Evolutionary conservation across 2,888 invertebrate species (phyloP).

Genomic region (Leptothorax acervorum): DNA sequence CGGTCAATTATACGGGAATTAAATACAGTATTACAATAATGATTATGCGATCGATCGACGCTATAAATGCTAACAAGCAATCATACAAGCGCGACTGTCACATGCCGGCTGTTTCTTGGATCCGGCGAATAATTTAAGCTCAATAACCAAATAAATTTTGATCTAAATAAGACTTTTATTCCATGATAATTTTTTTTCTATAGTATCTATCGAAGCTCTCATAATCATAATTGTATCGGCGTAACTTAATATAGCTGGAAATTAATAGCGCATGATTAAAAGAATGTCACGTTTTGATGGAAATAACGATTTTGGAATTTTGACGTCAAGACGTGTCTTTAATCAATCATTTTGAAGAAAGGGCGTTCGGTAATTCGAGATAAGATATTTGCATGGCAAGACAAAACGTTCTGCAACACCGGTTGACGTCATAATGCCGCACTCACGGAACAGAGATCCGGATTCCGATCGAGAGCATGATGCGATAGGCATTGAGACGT

Average conservation of each 20-base stretch:
- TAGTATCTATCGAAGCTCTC: background rate
- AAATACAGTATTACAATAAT: conserved; percentile 54
- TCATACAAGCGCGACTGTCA: background rate
- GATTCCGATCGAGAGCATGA: conserved; percentile 68
- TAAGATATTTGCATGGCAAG: conserved; percentile 15
- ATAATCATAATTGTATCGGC: background rate
- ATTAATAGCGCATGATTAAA: background rate
- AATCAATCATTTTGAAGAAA: conserved; percentile 7
- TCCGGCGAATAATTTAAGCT: background rate
- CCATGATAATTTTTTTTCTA: background rate
- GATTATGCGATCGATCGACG: conserved; percentile 11
- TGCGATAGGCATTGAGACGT: conserved; percentile 58
- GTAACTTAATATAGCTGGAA: background rate
- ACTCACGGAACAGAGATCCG: conserved; percentile 63
- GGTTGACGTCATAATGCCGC: conserved; percentile 59
- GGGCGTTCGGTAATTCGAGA: background rate
- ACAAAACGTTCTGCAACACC: conserved; percentile 8
- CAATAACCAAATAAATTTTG: background rate
- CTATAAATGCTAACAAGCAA: conserved; percentile 17
- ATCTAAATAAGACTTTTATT: background rate
- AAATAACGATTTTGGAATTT: background rate
- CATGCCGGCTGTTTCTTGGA: background rate
- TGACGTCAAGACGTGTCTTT: background rate
- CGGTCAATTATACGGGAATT: conserved; percentile 42
- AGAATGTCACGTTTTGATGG: background rate